Evolutionary conservation across 2,888 invertebrate species (phyloP), one percentile per base, ranked within the genome.

Genomic region (Epinotia demarniana): DNA sequence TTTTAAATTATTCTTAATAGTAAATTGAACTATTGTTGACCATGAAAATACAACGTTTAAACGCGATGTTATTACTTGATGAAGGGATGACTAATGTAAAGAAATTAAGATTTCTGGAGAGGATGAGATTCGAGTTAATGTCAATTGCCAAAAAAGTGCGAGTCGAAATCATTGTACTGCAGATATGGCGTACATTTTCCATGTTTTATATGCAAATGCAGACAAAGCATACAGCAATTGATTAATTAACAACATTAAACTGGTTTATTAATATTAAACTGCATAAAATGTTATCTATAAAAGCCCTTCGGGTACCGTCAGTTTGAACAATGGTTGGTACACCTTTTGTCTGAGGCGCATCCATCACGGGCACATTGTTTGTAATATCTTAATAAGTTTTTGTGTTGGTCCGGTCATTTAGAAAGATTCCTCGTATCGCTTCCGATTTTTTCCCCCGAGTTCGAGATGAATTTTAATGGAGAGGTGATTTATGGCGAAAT

Each of bases 381-480:
- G 91, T 85, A 83, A 88, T 92, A 91, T 93, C 93, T 93, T 93
- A 93, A 93, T 93, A 93, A 91, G 87, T 91, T 92, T 91, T 93
- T 93, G 89, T 92, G 85, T 83, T 82, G 86, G 88, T 86, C 87
- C 91, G 92, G 92, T 92, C 92, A 91, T 90, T 92, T 92, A 90
- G 92, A 92, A 92, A 91, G 90, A 93, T 92, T 87, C 88, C 85
- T 84, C 84, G 85, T 86, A 87, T 87, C 87, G 84, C 81, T 81
- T 81, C 81, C 83, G 81, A 83, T 84, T 82, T 80, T 81, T 80
- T 83, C 83, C 84, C 84, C 78, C 80, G 77, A 77, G 78, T 81
- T 79, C 79, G 82, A 79, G 81, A 80, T 84, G 85, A 89, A 89
- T 91, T 88, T 87, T 87, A 89, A 91, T 90, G 81, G 81, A 80